Base-by-base conservation (phyloP, 1,140 invertebrate genomes). In the Magallana gigas region DNA sequence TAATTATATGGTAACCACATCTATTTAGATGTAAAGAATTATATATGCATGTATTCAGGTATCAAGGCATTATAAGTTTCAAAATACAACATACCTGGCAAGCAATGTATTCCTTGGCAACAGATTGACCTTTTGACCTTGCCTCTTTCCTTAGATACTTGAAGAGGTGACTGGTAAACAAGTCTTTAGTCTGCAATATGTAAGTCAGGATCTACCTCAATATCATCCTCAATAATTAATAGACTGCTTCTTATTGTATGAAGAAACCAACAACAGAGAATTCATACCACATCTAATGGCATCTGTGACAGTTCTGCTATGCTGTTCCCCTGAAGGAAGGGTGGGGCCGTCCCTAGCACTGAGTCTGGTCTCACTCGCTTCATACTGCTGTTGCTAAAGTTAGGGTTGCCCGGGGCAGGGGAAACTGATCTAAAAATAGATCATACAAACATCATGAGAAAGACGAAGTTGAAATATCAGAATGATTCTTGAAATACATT, bases 41-140 rank as follows among this genome's bases (percentile, higher is more conserved):
- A 48, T 5, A 5, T 48, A 48, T 48, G 5, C 36, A 48, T 5
- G 36, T 48, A 48, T 48, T 4, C 36, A 48, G 36, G 36, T 48
- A 48, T 48, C 36, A 48, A 48, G 36, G 36, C 36, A 48, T 48
- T 2, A 48, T 48, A 48, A 48, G 36, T 48, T 48, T 48, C 36
- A 48, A 48, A 48, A 4, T 14, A 64, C 62, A 16, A 64, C 14
- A 18, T 16, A 94, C 93, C 92, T 93, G 93, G 85, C 91, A 93
- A 58, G 64, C 84, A 4, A 93, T 84, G 91, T 92, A 94, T 83
- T 93, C 93, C 60, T 91, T 91, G 23, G 93, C 91, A n/a, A 93
- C 91, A 88, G 91, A 92, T 29, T 91, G 85, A 16, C 92, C 91
- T 87, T 93, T 94, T n/a, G 90, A 88, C 56, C 91, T 91, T 0